Conservation (phyloP, 1,140 invertebrate species). For the Lepidurus couesii region DNA sequence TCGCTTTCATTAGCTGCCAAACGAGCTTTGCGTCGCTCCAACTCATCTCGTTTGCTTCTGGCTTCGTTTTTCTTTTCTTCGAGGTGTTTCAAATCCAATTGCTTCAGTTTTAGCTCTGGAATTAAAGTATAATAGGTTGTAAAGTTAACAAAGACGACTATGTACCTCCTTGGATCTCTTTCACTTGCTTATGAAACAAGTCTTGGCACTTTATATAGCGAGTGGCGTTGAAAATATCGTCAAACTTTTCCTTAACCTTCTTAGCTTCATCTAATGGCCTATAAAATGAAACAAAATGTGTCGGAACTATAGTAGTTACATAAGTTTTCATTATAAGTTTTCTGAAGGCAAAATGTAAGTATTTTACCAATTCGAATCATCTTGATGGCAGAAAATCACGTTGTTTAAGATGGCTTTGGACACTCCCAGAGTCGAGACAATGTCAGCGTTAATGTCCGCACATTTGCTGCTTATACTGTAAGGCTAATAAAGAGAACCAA, state of each 20-base stretch:
- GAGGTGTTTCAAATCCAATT: background rate
- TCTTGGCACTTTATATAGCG: conserved; percentile 91
- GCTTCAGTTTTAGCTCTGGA: background rate
- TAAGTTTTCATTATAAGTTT: conserved; percentile 27
- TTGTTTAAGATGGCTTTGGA: conserved; percentile 91
- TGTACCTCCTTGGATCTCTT: conserved; percentile 50
- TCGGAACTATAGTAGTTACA: conserved; percentile 9
- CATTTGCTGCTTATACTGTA: conserved; percentile 58
- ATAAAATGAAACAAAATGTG: conserved; percentile 30
- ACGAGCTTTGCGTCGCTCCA: background rate
- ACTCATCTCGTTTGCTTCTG: background rate
- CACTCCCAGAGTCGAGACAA: conserved; percentile 67
- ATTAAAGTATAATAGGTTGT: too few relatives aligned
- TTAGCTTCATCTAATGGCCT: conserved; percentile 90
- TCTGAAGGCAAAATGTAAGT: background rate
- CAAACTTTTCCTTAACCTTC: conserved; percentile 90
- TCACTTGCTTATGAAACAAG: conserved; percentile 62
- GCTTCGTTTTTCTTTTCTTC: background rate
- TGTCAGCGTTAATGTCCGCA: conserved; percentile 62
- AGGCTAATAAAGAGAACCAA: conserved; percentile 34
- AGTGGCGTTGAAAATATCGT: conserved; percentile 94
- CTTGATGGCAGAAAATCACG: conserved; percentile 98
- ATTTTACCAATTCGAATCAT: conserved; percentile 81
- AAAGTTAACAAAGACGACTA: background rate
- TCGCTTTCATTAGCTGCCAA: background rate